Evolutionary conservation across 2,888 invertebrate species (phyloP).

Genomic region (Tholera decimalis): DNA sequence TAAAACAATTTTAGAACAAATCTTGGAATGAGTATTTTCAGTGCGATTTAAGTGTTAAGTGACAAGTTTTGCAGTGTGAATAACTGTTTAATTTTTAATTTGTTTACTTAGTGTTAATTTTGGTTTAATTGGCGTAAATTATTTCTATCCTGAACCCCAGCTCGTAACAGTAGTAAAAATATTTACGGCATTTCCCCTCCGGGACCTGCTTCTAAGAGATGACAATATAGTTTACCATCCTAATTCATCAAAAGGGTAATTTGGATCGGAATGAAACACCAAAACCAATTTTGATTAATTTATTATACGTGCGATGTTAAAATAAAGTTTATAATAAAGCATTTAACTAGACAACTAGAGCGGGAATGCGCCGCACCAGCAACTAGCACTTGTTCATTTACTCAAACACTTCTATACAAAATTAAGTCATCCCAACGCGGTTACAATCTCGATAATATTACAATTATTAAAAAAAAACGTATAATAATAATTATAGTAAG

Average conservation of each 20-base stretch:
- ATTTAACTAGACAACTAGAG: conserved; percentile 83
- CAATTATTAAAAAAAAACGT: conserved; percentile 74
- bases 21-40: no score
- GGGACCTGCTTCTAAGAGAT: background rate
- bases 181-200: background rate
- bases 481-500: conserved; percentile 72
- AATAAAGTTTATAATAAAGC: conserved; percentile 90
- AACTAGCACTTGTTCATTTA: conserved; percentile 79
- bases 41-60: no score
- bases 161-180: no score
- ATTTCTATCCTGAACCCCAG: no score
- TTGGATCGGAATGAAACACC: conserved; percentile 69
- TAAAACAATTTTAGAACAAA: no score
- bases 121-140: no score
- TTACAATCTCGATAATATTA: conserved; percentile 77
- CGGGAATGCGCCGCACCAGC: conserved; percentile 71
- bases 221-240: background rate
- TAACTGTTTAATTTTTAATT: no score
- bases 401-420: conserved; percentile 79
- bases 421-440: conserved; percentile 80
- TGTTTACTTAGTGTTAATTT: no score
- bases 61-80: no score
- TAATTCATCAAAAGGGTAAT: conserved; percentile 28
- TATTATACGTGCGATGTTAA: conserved; percentile 92
- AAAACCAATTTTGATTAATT: conserved; percentile 89